Conservation (phyloP, 2,888 invertebrate species). For the Perithous albicinctus region DNA sequence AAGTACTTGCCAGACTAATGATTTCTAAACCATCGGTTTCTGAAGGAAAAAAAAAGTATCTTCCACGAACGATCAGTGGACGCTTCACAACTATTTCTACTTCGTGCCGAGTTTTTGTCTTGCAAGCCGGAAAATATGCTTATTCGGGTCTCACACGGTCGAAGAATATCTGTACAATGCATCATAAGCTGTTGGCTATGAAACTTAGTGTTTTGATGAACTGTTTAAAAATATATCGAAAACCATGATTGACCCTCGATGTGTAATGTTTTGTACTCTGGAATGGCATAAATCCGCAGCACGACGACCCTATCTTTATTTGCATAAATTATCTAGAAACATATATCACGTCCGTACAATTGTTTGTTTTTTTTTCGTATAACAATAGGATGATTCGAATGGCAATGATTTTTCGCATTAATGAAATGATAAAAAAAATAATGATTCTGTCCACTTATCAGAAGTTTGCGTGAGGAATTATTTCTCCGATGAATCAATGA, state of each 20-base stretch:
- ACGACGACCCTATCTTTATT: constrained; percentile 76
- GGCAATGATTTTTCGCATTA: constrained; percentile 15
- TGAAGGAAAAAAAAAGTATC: constrained; percentile 18
- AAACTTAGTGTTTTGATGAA: constrained; percentile 11
- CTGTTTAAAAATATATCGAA: constrained; percentile 27
- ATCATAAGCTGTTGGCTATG: background rate
- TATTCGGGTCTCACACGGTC: constrained; percentile 3
- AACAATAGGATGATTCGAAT: constrained; percentile 35
- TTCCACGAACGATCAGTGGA: constrained; percentile 39
- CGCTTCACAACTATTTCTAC: constrained; percentile 19
- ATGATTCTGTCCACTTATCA: constrained; percentile 31
- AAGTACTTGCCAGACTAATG: constrained; percentile 54
- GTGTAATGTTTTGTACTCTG: constrained; percentile 61
- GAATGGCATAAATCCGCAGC: constrained; percentile 64
- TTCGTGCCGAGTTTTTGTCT: constrained; percentile 15
- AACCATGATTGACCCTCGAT: constrained; percentile 30
- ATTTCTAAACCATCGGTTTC: constrained; percentile 18
- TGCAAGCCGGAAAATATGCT: constrained; percentile 27
- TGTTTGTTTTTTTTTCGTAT: constrained; percentile 23
- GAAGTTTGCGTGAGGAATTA: constrained; percentile 11
- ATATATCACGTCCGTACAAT: constrained; percentile 48
- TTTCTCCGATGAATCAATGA: constrained; percentile 10
- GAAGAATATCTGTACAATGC: constrained; percentile 6
- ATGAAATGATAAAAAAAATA: constrained; percentile 9
- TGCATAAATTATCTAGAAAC: constrained; percentile 51